Evolutionary conservation across 37 sponge, comb jelly and placozoan species (phyloP).

Genomic region (Hexactinellida sp.): DNA sequence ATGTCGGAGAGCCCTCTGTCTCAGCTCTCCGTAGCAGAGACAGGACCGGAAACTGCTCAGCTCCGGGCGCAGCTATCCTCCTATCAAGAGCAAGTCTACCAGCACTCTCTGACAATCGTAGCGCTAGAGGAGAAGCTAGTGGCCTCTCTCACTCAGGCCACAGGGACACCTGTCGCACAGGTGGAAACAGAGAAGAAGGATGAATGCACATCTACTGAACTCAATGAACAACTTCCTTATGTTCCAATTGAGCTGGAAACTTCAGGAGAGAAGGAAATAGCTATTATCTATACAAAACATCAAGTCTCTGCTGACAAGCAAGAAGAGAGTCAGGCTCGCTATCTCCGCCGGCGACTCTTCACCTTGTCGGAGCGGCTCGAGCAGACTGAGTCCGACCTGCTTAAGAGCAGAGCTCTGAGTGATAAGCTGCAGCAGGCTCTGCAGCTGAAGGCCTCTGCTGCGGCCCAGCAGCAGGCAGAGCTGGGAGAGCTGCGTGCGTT

Average conservation of each 20-base stretch:
- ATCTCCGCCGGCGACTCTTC: background rate
- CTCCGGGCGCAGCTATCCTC: background rate
- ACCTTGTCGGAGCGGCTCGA: background rate
- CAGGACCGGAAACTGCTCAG: background rate
- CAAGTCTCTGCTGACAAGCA: background rate
- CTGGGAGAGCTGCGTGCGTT: background rate
- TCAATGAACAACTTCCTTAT: background rate
- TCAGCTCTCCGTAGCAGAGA: no score
- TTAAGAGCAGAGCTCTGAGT: background rate
- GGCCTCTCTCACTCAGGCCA: background rate
- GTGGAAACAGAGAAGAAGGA: background rate
- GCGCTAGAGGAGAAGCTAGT: background rate
- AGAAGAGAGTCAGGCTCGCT: background rate
- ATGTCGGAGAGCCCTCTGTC: no score
- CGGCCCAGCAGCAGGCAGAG: background rate
- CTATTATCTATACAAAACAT: background rate
- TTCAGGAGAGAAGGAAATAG: background rate
- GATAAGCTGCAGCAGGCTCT: background rate
- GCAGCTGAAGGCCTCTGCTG: background rate
- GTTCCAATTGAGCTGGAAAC: background rate
- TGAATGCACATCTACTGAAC: background rate
- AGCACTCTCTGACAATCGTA: background rate
- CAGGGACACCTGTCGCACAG: background rate
- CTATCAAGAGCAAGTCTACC: background rate
- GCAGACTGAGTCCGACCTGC: background rate